Evolutionary conservation across 1,140 invertebrate species (phyloP).

Genomic region (Geopemphigus sp.): DNA sequence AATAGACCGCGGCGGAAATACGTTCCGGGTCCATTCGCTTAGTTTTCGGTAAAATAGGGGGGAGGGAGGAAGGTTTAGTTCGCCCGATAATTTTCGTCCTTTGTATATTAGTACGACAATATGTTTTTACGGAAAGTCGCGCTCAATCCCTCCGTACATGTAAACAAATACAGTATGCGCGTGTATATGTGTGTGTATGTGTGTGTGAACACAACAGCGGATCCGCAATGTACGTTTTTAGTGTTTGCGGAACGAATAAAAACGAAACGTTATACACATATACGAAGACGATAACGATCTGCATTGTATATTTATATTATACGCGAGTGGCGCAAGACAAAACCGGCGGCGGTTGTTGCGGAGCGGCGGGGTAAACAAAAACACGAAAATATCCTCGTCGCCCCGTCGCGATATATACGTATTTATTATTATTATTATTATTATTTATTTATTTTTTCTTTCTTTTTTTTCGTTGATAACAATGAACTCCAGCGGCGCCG

Average conservation of each 20-base stretch:
- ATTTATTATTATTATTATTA: no score
- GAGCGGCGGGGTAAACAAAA: neutral
- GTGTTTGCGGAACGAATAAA: conserved; percentile 4
- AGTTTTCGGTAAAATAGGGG: no score
- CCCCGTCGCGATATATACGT: neutral
- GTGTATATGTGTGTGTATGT: neutral
- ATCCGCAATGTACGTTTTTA: conserved; percentile 5
- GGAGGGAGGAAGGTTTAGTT: no score
- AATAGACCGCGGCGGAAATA: no score
- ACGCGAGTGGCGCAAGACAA: neutral
- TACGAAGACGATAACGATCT: conserved; percentile 4
- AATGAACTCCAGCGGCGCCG: conserved; percentile 15
- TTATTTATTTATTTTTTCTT: no score
- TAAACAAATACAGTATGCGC: neutral
- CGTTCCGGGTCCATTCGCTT: no score
- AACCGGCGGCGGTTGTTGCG: no score
- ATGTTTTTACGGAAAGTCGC: no score
- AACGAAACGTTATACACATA: neutral
- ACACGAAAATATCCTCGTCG: neutral
- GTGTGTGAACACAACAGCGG: neutral
- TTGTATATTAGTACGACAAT: no score
- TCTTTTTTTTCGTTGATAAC: conserved; percentile 3
- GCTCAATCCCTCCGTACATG: no score
- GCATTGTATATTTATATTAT: neutral
- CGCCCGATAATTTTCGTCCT: no score